These are phyloP conservation scores for Leptinotarsa peninsularis DNA, from an alignment of 2,888 invertebrate genomes.

Conservation along the genomic window DNA sequence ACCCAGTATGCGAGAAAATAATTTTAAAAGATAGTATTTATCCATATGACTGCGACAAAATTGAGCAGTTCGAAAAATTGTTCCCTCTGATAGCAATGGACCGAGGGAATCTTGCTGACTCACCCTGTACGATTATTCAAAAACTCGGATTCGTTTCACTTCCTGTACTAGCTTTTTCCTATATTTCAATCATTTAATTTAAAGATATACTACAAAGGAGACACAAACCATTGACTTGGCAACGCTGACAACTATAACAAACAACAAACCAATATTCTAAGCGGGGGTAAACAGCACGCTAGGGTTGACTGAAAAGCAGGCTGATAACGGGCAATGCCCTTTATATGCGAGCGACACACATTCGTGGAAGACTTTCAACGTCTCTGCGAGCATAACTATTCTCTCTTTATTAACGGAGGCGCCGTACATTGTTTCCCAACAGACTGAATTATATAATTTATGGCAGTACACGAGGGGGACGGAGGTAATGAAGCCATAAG, in stretches of 20 bases:
- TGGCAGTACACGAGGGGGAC: background rate
- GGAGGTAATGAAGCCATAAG: background rate
- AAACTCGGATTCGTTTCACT: too few species aligned
- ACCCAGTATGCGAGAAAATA: too few species aligned
- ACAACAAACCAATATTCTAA: conserved; percentile 1
- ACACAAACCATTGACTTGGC: background rate
- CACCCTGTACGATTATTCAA: too few species aligned
- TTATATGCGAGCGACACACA: conserved; percentile 37
- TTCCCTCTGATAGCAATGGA: too few species aligned
- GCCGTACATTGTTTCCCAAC: conserved; percentile 12
- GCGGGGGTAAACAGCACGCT: conserved; percentile 27
- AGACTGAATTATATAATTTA: background rate
- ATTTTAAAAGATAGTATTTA: too few species aligned
- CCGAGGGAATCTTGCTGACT: too few species aligned
- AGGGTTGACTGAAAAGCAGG: conserved; percentile 31
- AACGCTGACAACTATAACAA: background rate
- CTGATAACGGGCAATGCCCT: conserved; percentile 40
- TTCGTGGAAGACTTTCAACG: conserved; percentile 32
- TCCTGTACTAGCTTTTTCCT: too few species aligned
- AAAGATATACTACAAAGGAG: too few species aligned
- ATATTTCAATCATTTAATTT: too few species aligned
- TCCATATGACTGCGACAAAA: too few species aligned
- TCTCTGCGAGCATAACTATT: conserved; percentile 21
- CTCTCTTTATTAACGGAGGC: conserved; percentile 31
- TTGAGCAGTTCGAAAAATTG: too few species aligned